Evolutionary conservation across 2,797 vertebrate genomes (phyloP).

Genomic region (Luscinia luscinia): DNA sequence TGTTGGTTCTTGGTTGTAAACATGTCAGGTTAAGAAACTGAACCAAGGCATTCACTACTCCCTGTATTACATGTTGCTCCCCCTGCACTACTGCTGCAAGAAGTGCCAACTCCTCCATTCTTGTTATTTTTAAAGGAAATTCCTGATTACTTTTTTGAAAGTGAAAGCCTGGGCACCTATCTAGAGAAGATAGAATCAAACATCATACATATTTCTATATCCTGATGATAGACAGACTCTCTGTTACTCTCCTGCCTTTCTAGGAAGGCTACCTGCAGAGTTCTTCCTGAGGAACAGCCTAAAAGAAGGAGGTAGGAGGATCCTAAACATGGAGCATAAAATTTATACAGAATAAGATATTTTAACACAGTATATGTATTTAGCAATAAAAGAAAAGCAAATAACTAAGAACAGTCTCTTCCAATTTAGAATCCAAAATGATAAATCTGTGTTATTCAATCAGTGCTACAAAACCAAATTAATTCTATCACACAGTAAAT

Average conservation of each 20-base stretch:
- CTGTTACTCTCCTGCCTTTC: not conserved
- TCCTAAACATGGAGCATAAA: not conserved
- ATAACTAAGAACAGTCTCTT: not conserved
- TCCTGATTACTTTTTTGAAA: not conserved
- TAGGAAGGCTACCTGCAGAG: not conserved
- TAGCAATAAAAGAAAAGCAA: not conserved
- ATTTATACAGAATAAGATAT: not conserved
- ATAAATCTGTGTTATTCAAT: not conserved
- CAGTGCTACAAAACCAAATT: not conserved
- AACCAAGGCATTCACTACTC: not conserved
- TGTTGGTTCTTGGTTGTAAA: not conserved
- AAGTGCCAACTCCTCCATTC: not conserved
- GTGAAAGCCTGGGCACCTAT: not conserved
- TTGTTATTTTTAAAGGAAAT: not conserved
- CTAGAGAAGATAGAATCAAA: not conserved
- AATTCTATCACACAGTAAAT: not conserved
- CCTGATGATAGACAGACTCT: not conserved
- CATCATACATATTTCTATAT: not conserved
- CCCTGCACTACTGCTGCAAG: not conserved
- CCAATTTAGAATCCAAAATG: not conserved
- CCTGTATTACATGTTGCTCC: not conserved
- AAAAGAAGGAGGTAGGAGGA: not conserved
- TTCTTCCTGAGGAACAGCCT: not conserved
- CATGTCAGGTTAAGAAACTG: not conserved
- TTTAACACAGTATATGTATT: not conserved